These are phyloP conservation scores for Camelus bactrianus DNA, from an alignment of 2,113 vertebrate genomes.

Conservation along the genomic window DNA sequence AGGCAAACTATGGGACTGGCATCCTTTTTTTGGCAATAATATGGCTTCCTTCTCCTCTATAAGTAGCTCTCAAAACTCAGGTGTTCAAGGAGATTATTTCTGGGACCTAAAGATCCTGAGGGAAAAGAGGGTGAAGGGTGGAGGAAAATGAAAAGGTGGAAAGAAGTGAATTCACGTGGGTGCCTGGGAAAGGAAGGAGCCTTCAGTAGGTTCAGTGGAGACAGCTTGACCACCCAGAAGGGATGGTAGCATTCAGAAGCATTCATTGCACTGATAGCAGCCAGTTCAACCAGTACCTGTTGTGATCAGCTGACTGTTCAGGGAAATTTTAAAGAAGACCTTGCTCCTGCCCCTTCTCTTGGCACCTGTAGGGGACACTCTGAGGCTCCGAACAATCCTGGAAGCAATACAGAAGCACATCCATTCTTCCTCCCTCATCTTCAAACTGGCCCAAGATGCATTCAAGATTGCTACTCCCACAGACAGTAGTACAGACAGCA, in stretches of 20 bases:
- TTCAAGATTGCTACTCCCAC: slow-evolving; percentile 99
- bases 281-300: background rate
- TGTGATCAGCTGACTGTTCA: background rate
- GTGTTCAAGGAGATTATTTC: slow-evolving; percentile 53
- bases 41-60: slow-evolving; percentile 12
- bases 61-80: slow-evolving; percentile 33
- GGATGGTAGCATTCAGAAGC: background rate
- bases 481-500: slow-evolving; percentile 95
- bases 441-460: slow-evolving; percentile 98
- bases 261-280: background rate
- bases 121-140: background rate
- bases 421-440: slow-evolving; percentile 98
- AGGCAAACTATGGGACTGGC: background rate
- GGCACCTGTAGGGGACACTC: slow-evolving; percentile 93
- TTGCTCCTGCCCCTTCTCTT: background rate
- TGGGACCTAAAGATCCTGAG: background rate
- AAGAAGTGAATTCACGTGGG: slow-evolving; percentile 24
- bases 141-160: slow-evolving; percentile 13
- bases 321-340: slow-evolving; percentile 1
- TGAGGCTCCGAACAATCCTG: slow-evolving; percentile 95
- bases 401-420: slow-evolving; percentile 99
- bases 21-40: background rate
- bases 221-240: background rate
- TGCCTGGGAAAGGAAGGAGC: background rate
- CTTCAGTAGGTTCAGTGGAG: background rate